Evolutionary conservation across 2,113 vertebrate genomes (phyloP), one percentile per base, ranked within the genome.

Genomic region (Pyrgilauda ruficollis): DNA sequence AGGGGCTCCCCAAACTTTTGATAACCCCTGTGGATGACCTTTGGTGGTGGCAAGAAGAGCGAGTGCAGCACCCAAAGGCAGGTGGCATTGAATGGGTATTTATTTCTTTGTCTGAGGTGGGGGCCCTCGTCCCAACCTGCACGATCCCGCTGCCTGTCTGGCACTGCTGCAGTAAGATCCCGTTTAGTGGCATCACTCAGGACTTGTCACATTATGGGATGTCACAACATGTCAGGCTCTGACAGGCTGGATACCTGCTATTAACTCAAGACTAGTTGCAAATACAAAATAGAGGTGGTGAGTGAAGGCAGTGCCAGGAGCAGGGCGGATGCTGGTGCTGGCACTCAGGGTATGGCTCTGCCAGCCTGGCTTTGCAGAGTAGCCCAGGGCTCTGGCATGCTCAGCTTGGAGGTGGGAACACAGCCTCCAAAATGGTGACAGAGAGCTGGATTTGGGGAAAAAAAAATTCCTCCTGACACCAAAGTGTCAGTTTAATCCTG

Each of bases 171-270:
- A 62, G 63, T 0, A 19, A 55, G 85, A 96, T 95, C 92, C 87
- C 30, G 4, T 87, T 96, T 94, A 89, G 95, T 96, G 96, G 93
- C 94, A 96, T 95, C 96, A 87, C 89, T 96, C 96, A 95, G 94
- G 96, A 96, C 96, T 97, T 91, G 96, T 96, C 96, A 92, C 27
- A 85, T 92, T 89, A 90, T 2, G 10, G 78, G 2, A 58, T 97
- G 97, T 97, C 96, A 97, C 92, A 97, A 95, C 97, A 96, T 96
- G 97, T 97, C 94, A 97, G 97, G 63, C 78, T 90, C 94, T 97
- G 97, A 97, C 97, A 97, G 96, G 90, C 95, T 93, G 96, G 95
- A 94, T 96, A 96, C 96, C 96, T 96, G 96, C 95, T 95, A 96
- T 96, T 96, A 95, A 76, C 93, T 92, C 56, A 50, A 97, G 94